Evolutionary conservation across 2,888 invertebrate species (phyloP).

Genomic region (Drosophila incognita): DNA sequence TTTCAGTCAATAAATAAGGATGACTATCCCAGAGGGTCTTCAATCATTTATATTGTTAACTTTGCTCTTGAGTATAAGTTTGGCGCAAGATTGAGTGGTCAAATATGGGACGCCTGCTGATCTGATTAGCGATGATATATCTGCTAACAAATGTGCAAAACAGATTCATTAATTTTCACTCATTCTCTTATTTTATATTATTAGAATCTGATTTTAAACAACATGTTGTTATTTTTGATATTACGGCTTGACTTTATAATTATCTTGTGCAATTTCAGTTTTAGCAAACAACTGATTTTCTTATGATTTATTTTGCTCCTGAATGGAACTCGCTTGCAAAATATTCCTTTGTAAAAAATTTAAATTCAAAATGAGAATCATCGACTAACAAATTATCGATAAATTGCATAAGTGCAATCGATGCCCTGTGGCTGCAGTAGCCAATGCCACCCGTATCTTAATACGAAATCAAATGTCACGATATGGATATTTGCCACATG

Average conservation of each 20-base stretch:
- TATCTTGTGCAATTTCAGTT: not conserved
- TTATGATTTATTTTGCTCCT: not conserved
- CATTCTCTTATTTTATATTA: not conserved
- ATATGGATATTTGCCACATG: constrained; percentile 68
- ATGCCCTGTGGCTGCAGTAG: constrained; percentile 10
- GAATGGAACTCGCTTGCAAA: not conserved
- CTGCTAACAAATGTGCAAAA: not conserved
- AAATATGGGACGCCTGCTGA: not conserved
- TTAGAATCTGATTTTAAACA: not conserved
- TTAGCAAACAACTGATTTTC: not conserved
- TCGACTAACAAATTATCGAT: constrained; percentile 55
- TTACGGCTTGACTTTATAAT: not conserved
- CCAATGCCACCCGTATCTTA: constrained; percentile 54
- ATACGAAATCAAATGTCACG: constrained; percentile 79
- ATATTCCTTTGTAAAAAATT: not conserved
- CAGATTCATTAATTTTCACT: not conserved
- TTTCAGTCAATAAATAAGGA: not conserved
- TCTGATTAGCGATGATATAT: not conserved
- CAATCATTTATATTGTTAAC: not conserved
- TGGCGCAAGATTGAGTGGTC: not conserved
- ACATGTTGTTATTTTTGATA: not conserved
- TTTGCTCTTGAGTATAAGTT: not conserved
- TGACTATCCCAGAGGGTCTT: not conserved
- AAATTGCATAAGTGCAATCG: constrained; percentile 41
- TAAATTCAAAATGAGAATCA: constrained; percentile 25